phyloP scores from a whole-genome alignment of 2,888 invertebrate genomes.

The Emmelina monodactyla region DNA sequence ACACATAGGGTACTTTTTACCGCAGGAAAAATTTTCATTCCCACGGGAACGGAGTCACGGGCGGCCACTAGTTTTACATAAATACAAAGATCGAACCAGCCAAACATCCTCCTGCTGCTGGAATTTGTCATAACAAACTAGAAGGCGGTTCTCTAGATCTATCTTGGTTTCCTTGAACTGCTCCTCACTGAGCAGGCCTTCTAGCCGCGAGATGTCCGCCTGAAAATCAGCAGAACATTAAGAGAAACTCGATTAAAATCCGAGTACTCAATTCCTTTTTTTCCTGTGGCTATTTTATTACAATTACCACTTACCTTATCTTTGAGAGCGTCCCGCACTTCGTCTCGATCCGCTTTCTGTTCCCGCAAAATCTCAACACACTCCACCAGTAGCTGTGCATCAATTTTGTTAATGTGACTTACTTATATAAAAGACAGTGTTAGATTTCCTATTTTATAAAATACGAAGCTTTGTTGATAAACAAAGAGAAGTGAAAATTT shows the following conservation, averaged over 20 bases:
- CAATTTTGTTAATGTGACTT: too few relatives aligned
- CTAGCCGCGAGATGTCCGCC: constrained; percentile 34
- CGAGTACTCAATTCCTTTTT: background rate
- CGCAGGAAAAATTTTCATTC: too few relatives aligned
- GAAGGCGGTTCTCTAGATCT: constrained; percentile 28
- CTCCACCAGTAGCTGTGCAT: constrained; percentile 34
- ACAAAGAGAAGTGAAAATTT: too few relatives aligned
- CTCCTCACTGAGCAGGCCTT: constrained; percentile 29
- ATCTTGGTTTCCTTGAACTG: constrained; percentile 24
- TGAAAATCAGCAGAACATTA: constrained; percentile 12
- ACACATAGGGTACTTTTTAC: too few relatives aligned
- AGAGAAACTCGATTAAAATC: background rate
- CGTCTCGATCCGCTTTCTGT: constrained; percentile 47
- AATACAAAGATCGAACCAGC: constrained; percentile 37
- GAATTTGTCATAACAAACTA: constrained; percentile 39
- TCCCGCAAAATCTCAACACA: constrained; percentile 43
- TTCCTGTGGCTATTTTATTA: background rate
- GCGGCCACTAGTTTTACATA: too few relatives aligned
- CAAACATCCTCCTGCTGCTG: constrained; percentile 33
- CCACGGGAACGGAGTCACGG: too few relatives aligned
- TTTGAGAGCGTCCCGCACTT: constrained; percentile 38
- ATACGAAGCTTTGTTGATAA: too few relatives aligned
- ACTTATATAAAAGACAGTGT: too few relatives aligned
- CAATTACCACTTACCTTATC: constrained; percentile 33
- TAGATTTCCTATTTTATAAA: too few relatives aligned